Evolutionary conservation across 1,140 invertebrate genomes (phyloP), one percentile per base, ranked within the genome.

Genomic region (Dreissena polymorpha): DNA sequence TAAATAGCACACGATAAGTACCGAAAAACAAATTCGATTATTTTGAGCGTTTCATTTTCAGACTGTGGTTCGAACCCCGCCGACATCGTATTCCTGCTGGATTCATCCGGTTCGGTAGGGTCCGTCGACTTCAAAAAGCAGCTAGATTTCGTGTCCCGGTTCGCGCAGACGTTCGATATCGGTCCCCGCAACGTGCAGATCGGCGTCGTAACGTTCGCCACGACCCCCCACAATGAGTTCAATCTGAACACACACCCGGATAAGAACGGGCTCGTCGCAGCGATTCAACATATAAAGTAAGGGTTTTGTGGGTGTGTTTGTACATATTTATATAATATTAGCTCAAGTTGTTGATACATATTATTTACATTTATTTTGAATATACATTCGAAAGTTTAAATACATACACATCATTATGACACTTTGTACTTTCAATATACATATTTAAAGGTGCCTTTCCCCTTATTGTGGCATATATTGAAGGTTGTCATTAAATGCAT

Each of bases 51-150:
- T 39, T 39, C 39, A 39, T 60, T 60, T 25, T 57, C 70, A 87
- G 89, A 71, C 13, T 90, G 89, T 55, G 86, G 85, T 16, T 80
- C 69, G 5, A 86, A 88, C 71, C 89, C 90, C 0, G 88, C 89
- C 13, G 90, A 91, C 73, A 87, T 91, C n/a, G 84, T 88, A 1
- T 91, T 91, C 75, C 83, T 91, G 13, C 73, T 91, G 67, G 90
- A 91, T 60, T 81, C 85, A 0, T 89, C 88, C 10, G 86, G 86
- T 8, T 88, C 87, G 51, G 88, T 91, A 6, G 82, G 85, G 25
- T 10, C 27, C 0, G 12, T 69, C n/a, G 87, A 90, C 79, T 91
- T 89, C 71, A 67, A 86, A 49, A 87, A 85, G 55, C 86, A 87
- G 65, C 77, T 87, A 60, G 76, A 81, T 14, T 91, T 91, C 65